Conservation (phyloP, 1,140 invertebrate genomes). For the Octopus bimaculoides region DNA sequence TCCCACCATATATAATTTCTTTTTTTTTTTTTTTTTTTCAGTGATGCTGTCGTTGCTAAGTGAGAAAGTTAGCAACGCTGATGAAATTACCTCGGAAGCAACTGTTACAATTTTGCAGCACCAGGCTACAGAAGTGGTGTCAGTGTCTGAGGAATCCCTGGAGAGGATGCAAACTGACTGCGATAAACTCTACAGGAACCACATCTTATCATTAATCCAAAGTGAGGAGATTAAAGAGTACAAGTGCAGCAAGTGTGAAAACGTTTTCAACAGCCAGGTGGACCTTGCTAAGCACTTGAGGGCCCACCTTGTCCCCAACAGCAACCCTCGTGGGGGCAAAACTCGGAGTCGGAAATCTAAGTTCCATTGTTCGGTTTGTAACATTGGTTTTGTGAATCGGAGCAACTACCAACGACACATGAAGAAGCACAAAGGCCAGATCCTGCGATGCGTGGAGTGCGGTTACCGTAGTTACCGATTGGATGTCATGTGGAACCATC, state of each 20-base stretch:
- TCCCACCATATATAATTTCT: background rate
- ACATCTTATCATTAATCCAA: background rate
- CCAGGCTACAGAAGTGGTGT: background rate
- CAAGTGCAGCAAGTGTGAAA: slow-evolving; percentile 33
- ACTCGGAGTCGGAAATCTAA: background rate
- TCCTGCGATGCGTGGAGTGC: slow-evolving; percentile 15
- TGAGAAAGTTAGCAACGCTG: background rate
- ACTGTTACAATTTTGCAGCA: background rate
- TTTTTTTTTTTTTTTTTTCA: slow-evolving; percentile 6
- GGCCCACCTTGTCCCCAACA: slow-evolving; percentile 33
- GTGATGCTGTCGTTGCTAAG: background rate
- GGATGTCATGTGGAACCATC: slow-evolving; percentile 18
- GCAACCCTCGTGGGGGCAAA: background rate
- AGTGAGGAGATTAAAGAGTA: slow-evolving; percentile 15
- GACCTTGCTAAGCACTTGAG: slow-evolving; percentile 38
- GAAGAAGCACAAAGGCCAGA: slow-evolving; percentile 17
- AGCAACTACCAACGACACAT: slow-evolving; percentile 17
- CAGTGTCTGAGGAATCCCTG: too few species aligned
- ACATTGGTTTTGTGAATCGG: slow-evolving; percentile 11
- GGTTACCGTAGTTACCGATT: slow-evolving; percentile 17
- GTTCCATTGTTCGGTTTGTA: background rate
- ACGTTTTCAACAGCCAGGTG: slow-evolving; percentile 30
- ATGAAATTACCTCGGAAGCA: too few species aligned
- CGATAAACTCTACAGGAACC: background rate
- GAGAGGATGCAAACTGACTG: background rate